Conservation (phyloP, 2,797 vertebrate genomes). For the Orestias chungarensis region DNA sequence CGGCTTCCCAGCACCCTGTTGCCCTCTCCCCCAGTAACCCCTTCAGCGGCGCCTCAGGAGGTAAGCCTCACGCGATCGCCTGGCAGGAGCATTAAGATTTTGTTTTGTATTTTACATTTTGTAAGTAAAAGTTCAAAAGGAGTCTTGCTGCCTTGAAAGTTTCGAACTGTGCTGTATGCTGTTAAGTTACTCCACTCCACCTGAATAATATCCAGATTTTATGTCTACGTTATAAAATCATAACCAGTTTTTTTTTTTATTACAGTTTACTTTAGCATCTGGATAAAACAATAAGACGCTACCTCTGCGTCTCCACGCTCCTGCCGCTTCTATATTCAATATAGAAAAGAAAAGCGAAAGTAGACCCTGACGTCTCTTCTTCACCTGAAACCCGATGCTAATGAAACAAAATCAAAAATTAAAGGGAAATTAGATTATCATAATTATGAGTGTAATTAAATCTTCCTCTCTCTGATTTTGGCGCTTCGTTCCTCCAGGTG, state of each 20-base stretch:
- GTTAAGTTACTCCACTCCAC: not conserved
- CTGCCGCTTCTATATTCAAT: not conserved
- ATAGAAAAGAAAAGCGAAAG: not conserved
- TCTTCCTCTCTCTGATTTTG: not conserved
- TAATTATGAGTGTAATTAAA: too few relatives aligned
- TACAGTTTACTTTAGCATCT: not conserved
- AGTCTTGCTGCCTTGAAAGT: not conserved
- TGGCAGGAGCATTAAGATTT: not conserved
- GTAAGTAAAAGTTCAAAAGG: not conserved
- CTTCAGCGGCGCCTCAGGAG: constrained; percentile 83
- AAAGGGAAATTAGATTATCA: too few relatives aligned
- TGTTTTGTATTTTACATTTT: not conserved
- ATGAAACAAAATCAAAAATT: too few relatives aligned
- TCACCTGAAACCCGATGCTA: too few relatives aligned
- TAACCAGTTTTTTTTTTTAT: not conserved
- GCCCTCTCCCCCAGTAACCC: constrained; percentile 89
- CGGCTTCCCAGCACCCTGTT: constrained; percentile 72
- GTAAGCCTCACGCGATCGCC: constrained; percentile 70
- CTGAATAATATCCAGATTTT: not conserved
- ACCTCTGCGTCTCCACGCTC: not conserved
- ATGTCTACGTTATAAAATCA: not conserved
- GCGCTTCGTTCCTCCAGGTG: constrained; percentile 64
- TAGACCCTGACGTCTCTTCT: not conserved
- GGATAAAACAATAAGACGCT: not conserved
- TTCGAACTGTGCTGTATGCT: not conserved